Base-by-base conservation (phyloP, 2,888 invertebrate genomes). In the Herminia tarsipennalis region DNA sequence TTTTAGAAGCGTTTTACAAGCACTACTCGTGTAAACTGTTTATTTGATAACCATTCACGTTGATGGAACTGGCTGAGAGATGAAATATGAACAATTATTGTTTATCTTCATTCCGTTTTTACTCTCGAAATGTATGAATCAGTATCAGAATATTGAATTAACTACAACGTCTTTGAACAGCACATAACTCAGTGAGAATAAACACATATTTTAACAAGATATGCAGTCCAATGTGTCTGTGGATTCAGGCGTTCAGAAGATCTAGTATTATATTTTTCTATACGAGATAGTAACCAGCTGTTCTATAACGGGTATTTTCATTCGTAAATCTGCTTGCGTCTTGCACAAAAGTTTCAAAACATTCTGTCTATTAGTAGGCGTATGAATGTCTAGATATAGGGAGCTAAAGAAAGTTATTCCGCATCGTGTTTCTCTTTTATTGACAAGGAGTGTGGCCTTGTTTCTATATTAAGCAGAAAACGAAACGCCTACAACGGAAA, bases 61-160 rank as follows among this genome's bases (percentile, higher is more conserved):
- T 46, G 35, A 43, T 48, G 44, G 13, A 22, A 39, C n/a, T 32
- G 40, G 28, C n/a, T 47, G 52, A 48, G 35, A 20, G 52, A 35
- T 20, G 8, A 14, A n/a, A 2, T 58, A 37, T 3, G n/a, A 18
- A 20, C 27, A 36, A 44, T 16, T 3, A 51, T 33, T 33, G 10
- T 25, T 12, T 41, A 42, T 40, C 21, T 4, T 14, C 10, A 8
- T 10, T 5, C 12, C 8, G 21, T 20, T 39, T 33, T 28, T 27
- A 43, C 8, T 20, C 20, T 10, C 10, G 17, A 18, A 8, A n/a
- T 17, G n/a, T 25, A 18, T 20, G 5, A 35, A 6, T 12, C 9
- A 37, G 8, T 27, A 20, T 28, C 14, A 9, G 3, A 27, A 27
- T 6, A 13, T 27, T 6, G 13, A 13, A 13, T 27, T 27, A 13